Percentiles rank a stretch among this genome's conserved stretches.
phyloP scores from a whole-genome alignment of 2,113 vertebrate species.

The Lipophrys pholis region DNA sequence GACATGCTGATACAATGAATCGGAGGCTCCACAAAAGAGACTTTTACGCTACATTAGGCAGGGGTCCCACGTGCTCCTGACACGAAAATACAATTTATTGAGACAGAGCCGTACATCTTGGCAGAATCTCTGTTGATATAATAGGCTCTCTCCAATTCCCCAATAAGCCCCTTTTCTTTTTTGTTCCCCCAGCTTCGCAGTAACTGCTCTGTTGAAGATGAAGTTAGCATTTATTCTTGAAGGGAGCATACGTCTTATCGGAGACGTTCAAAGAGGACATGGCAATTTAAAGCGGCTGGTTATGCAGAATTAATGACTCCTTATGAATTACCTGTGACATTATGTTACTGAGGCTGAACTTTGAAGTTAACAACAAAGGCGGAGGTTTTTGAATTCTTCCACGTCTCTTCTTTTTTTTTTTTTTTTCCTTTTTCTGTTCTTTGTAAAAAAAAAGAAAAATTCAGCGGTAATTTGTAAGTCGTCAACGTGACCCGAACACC shows the following conservation, averaged over 20 bases:
- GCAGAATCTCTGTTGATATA: slow-evolving; percentile 65
- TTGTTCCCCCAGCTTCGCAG: too few relatives aligned
- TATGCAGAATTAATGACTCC: slow-evolving; percentile 47
- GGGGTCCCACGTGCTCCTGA: slow-evolving; percentile 71
- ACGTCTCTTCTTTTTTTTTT: too few relatives aligned
- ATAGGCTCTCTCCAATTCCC: slow-evolving; percentile 42
- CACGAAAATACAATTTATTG: slow-evolving; percentile 80
- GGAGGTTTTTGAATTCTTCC: slow-evolving; percentile 6
- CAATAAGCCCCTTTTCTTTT: too few relatives aligned
- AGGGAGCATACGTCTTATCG: slow-evolving; percentile 48
- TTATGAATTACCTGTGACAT: slow-evolving; percentile 34
- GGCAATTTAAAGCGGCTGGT: slow-evolving; percentile 44
- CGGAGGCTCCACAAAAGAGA: slow-evolving; percentile 77
- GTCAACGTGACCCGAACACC: slow-evolving; percentile 25
- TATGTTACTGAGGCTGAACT: slow-evolving; percentile 6
- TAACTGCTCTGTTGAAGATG: slow-evolving; percentile 53
- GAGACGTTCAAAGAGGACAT: slow-evolving; percentile 34
- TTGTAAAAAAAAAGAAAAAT: too few relatives aligned
- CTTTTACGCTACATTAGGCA: slow-evolving; percentile 81
- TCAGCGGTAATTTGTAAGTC: too few relatives aligned
- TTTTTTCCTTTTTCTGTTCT: too few relatives aligned
- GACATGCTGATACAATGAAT: slow-evolving; percentile 80
- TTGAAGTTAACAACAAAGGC: slow-evolving; percentile 14
- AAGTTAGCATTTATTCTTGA: slow-evolving; percentile 58
- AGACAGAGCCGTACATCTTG: slow-evolving; percentile 60